Evolutionary conservation across 2,797 vertebrate species (phyloP).

Genomic region (Aquila chrysaetos): DNA sequence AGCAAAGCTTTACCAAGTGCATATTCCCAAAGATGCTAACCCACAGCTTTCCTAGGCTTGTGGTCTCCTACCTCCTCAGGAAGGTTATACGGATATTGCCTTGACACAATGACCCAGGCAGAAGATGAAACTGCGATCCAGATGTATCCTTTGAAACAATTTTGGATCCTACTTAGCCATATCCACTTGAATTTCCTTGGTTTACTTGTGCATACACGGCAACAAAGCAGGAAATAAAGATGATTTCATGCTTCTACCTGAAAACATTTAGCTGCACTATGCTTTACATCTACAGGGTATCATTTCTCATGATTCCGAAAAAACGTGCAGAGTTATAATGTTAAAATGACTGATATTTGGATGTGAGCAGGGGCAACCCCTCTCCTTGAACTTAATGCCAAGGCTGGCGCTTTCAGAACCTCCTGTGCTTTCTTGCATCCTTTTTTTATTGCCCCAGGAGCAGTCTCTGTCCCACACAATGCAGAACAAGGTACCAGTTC

Average conservation of each 20-base stretch:
- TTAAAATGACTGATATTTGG: not conserved
- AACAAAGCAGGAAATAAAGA: not conserved
- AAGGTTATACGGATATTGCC: not conserved
- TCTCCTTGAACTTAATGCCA: not conserved
- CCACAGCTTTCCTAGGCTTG: not conserved
- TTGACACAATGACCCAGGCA: not conserved
- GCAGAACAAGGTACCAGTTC: not conserved
- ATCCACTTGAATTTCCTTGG: not conserved
- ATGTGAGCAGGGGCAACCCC: not conserved
- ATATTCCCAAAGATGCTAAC: not conserved
- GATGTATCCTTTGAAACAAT: not conserved
- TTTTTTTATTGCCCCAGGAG: not conserved
- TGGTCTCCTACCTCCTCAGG: not conserved
- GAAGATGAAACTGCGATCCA: not conserved
- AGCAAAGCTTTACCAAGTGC: not conserved
- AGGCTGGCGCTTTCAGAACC: not conserved
- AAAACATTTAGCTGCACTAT: not conserved
- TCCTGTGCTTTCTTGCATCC: not conserved
- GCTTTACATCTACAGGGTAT: not conserved
- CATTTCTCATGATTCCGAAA: not conserved
- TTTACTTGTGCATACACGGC: not conserved
- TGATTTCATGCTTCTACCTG: not conserved
- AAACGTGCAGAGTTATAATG: fast-evolving
- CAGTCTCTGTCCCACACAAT: not conserved
- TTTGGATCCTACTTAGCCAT: not conserved